Percentiles rank a stretch among this genome's conserved stretches.
These are phyloP conservation scores for Helleia helle DNA, from an alignment of 2,888 invertebrate genomes.

Conservation along the genomic window DNA sequence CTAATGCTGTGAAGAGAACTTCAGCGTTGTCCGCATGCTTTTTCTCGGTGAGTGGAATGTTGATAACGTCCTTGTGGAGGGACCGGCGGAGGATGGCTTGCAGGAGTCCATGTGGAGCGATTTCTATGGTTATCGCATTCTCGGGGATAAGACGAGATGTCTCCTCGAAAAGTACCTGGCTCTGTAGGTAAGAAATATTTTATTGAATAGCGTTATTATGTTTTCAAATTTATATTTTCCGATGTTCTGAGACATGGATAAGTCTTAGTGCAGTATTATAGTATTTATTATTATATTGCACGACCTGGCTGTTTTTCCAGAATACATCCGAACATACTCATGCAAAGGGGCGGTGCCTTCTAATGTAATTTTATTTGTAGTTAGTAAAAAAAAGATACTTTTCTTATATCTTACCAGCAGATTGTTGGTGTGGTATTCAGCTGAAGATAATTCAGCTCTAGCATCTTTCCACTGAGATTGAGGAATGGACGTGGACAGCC, in stretches of 20 bases:
- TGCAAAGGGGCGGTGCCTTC: too few species aligned
- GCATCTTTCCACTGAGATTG: slow-evolving; percentile 79
- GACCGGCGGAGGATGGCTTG: slow-evolving; percentile 90
- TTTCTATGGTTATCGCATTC: slow-evolving; percentile 89
- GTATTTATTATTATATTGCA: too few species aligned
- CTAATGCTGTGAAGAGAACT: slow-evolving; percentile 76
- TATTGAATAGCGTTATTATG: too few species aligned
- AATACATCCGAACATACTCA: too few species aligned
- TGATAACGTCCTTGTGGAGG: slow-evolving; percentile 78
- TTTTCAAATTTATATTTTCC: too few species aligned
- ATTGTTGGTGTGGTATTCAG: slow-evolving; percentile 93
- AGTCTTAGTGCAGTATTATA: too few species aligned
- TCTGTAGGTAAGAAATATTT: too few species aligned
- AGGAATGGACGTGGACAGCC: slow-evolving; percentile 91
- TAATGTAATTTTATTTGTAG: too few species aligned
- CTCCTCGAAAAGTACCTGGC: slow-evolving; percentile 87
- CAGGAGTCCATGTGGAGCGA: slow-evolving; percentile 91
- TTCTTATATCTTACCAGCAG: slow-evolving; percentile 80
- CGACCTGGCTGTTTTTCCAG: too few species aligned
- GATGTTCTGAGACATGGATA: too few species aligned
- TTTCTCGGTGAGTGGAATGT: slow-evolving; percentile 83
- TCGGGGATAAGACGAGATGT: slow-evolving; percentile 84
- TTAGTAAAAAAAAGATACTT: too few species aligned
- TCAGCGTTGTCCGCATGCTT: slow-evolving; percentile 78
- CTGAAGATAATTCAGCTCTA: slow-evolving; percentile 79